Conservation (phyloP, 2,888 invertebrate species). For the Aleiodes leptofemur region DNA sequence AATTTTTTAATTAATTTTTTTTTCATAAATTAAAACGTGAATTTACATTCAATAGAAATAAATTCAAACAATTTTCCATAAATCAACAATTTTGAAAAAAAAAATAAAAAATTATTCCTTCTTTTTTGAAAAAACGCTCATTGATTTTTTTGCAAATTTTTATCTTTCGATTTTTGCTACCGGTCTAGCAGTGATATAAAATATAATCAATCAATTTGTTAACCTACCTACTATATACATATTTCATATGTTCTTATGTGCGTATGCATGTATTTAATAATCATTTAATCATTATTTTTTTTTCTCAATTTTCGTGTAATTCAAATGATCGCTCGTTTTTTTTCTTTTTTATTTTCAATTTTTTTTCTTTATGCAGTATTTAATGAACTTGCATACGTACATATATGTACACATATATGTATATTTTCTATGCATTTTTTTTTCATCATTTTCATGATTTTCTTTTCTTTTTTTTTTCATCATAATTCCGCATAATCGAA, state of each 20-base stretch:
- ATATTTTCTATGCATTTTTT: conserved; percentile 49
- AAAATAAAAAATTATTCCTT: neutral
- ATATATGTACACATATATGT: conserved; percentile 60
- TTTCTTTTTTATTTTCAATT: conserved; percentile 3
- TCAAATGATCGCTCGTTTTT: conserved; percentile 29
- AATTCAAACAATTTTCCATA: too few species aligned
- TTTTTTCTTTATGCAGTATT: conserved; percentile 50
- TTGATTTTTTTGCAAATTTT: conserved; percentile 37
- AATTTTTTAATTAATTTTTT: neutral
- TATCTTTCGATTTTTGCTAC: conserved; percentile 64
- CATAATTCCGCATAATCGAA: conserved; percentile 55
- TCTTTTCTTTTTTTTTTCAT: conserved; percentile 58
- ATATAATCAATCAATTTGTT: conserved; percentile 75
- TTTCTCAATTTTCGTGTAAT: conserved; percentile 16
- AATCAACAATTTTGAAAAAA: conserved; percentile 51
- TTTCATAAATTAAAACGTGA: conserved; percentile 29
- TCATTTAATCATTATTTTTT: conserved; percentile 42
- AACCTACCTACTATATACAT: conserved; percentile 75
- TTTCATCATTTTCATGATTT: too few species aligned
- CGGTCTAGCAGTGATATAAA: conserved; percentile 68
- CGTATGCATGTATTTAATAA: conserved; percentile 67
- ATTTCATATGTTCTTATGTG: conserved; percentile 72
- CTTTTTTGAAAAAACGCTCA: conserved; percentile 42
- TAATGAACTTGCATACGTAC: conserved; percentile 66
- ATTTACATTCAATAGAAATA: conserved; percentile 31